Base-by-base conservation (phyloP, 2,888 invertebrate species). In the Anaspis maculata region DNA sequence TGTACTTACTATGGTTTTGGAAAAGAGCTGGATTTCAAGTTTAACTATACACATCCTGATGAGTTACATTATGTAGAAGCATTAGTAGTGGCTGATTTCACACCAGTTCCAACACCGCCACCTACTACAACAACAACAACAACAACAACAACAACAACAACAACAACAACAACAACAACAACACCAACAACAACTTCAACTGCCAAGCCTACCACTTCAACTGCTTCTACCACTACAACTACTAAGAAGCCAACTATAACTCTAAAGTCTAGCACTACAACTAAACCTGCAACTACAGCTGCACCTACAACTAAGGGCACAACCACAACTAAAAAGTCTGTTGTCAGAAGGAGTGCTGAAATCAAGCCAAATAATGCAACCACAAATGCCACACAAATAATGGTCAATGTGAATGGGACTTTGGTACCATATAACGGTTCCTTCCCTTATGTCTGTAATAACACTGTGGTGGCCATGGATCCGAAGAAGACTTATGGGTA, bases 401-500 rank as follows among this genome's bases (percentile, higher is more conserved):
- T 44, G 53, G 42, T 50, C 13, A 61, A 61, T 42, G 44, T 56
- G 9, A 59, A 60, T 41, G 59, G 56, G 23, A 52, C 47, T 14
- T 37, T 59, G 31, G 50, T 54, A 21, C 51, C 53, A 1, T 55
- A 54, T 32, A 54, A 60, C 39, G 50, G 43, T n/a, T 54, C 57
- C 27, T 62, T 69, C 35, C 72, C 73, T 3, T 69, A 64, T 45
- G 57, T 74, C 25, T 80, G 80, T 52, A 77, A 77, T 48, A 71
- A 71, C 30, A 70, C 75, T 5, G 61, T 71, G n/a, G 68, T 84
- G 13, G 72, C 79, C 0, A 69, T 74, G 22, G 78, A 81, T 55
- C 66, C 74, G 2, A 73, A 73, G 14, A 80, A 79, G 49, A 75
- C 77, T 1, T 83, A 82, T 56, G 89, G 89, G 5, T 79, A 79